Conservation (phyloP, 1,140 invertebrate genomes). For the Neotoxoptera formosana region DNA sequence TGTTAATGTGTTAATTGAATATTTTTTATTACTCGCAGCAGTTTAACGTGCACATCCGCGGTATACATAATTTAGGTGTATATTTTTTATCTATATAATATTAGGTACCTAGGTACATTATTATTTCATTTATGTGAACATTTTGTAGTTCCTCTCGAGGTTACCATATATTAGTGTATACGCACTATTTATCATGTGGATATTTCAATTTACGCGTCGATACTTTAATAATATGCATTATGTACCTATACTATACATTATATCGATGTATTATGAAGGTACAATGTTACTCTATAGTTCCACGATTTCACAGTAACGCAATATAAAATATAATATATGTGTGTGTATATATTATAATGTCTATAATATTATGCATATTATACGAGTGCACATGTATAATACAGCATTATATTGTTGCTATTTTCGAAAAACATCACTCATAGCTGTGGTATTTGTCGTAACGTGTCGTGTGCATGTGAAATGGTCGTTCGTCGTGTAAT, state of each 20-base stretch:
- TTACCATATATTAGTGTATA: neutral
- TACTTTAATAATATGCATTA: neutral
- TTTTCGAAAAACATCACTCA: neutral
- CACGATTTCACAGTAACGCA: neutral
- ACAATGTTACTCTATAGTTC: neutral
- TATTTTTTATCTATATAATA: neutral
- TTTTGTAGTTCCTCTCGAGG: neutral
- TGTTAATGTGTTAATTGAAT: neutral
- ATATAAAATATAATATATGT: neutral
- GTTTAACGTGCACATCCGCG: neutral
- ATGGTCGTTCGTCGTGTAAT: neutral
- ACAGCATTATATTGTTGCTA: neutral
- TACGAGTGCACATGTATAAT: neutral
- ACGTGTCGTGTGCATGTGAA: neutral
- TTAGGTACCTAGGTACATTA: neutral
- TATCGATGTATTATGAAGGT: neutral
- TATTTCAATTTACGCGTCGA: neutral
- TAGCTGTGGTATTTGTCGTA: conserved; percentile 5
- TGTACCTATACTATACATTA: neutral
- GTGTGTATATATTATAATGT: neutral
- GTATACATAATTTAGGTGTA: neutral
- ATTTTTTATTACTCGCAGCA: neutral
- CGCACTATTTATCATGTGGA: neutral
- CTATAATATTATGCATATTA: neutral
- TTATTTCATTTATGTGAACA: neutral